phyloP scores from a whole-genome alignment of 2,888 invertebrate genomes.

The Chrysolina oricalcia region DNA sequence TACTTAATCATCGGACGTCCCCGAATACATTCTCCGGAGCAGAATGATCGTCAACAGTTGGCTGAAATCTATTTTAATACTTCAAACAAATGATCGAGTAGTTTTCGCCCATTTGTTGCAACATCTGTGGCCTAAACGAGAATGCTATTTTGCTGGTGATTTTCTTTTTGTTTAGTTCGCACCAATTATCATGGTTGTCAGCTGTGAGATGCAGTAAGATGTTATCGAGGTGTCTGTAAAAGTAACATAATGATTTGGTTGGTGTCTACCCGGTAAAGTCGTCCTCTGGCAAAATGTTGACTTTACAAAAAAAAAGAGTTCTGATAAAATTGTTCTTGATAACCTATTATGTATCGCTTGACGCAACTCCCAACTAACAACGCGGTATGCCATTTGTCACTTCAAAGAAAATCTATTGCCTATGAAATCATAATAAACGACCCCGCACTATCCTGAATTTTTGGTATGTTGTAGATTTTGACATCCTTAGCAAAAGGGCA shows the following conservation, averaged over 20 bases:
- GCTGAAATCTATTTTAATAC: conserved; percentile 39
- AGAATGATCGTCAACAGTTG: conserved; percentile 36
- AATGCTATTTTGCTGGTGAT: conserved; percentile 55
- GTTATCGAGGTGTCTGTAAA: conserved; percentile 43
- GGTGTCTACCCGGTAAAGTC: not conserved
- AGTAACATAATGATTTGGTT: not conserved
- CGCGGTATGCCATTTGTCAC: no score
- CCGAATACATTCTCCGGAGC: conserved; percentile 26
- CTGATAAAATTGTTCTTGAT: no score
- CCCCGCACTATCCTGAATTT: no score
- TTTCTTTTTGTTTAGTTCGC: conserved; percentile 62
- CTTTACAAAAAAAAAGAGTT: not conserved
- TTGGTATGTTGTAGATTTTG: no score
- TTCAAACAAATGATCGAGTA: conserved; percentile 38
- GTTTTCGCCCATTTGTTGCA: conserved; percentile 35
- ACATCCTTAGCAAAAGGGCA: no score
- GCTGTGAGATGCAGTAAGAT: conserved; percentile 61
- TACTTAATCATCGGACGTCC: conserved; percentile 32
- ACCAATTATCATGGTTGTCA: conserved; percentile 66
- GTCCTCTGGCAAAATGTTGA: not conserved
- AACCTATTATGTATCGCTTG: no score
- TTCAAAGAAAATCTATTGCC: no score
- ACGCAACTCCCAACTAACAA: no score
- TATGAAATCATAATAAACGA: no score
- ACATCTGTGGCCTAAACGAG: conserved; percentile 45